Evolutionary conservation across 1,140 invertebrate species (phyloP).

Genomic region (Coboldia fuscipes): DNA sequence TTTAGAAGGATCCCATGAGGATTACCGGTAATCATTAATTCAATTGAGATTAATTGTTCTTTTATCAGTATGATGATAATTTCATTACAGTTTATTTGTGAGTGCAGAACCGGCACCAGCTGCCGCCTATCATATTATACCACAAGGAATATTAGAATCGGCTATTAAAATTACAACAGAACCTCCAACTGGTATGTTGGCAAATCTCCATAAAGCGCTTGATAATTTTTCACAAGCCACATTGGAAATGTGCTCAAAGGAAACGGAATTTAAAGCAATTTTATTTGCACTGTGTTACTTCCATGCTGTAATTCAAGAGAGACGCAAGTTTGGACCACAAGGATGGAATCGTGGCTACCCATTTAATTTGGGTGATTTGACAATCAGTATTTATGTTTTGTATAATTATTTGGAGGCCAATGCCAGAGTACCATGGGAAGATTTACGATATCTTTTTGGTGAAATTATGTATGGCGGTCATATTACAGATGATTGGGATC

Average conservation of each 20-base stretch:
- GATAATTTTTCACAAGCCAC: slow-evolving; percentile 89
- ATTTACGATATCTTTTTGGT: slow-evolving; percentile 79
- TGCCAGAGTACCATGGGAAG: slow-evolving; percentile 74
- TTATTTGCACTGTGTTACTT: slow-evolving; percentile 89
- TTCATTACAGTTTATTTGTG: slow-evolving; percentile 25
- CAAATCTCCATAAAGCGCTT: slow-evolving; percentile 82
- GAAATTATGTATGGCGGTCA: slow-evolving; percentile 96
- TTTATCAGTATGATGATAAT: background rate
- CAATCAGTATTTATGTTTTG: slow-evolving; percentile 77
- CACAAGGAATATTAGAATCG: slow-evolving; percentile 73
- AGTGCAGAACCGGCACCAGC: slow-evolving; percentile 35
- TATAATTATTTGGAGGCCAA: slow-evolving; percentile 87
- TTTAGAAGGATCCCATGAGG: slow-evolving; percentile 39
- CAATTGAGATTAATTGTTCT: too few species aligned
- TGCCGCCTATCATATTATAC: slow-evolving; percentile 29
- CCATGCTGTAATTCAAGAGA: slow-evolving; percentile 81
- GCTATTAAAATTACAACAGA: slow-evolving; percentile 94
- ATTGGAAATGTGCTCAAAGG: slow-evolving; percentile 78
- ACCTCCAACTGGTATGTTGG: slow-evolving; percentile 82
- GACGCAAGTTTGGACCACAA: slow-evolving; percentile 84
- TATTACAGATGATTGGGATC: slow-evolving; percentile 90
- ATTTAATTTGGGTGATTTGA: slow-evolving; percentile 70
- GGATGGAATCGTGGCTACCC: slow-evolving; percentile 78
- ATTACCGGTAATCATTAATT: too few species aligned
- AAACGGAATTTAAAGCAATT: slow-evolving; percentile 84